Base-by-base conservation (phyloP, 2,888 invertebrate species). In the Allacma fusca region DNA sequence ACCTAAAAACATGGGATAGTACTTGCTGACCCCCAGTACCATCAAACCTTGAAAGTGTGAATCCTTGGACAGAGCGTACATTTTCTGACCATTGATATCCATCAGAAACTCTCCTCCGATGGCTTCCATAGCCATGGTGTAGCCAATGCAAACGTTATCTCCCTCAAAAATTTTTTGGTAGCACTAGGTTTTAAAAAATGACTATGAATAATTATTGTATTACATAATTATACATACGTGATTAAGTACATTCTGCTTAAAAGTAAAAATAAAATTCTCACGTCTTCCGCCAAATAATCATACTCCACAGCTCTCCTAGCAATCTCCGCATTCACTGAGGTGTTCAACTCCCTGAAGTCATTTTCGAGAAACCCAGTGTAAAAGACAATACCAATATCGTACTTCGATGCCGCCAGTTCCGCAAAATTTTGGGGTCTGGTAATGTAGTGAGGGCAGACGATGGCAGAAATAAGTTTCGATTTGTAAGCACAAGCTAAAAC, bases 401-500 rank as follows among this genome's bases (percentile, higher is more conserved):
- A 65, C 9, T 7, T 28, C 7, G 65, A 65, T 9, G 5, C 26
- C 7, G 65, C 65, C 12, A 65, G 65, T 28, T 65, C 28, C 4
- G 24, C 24, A 26, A 65, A 65, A 2, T 16, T 65, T 23, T 13
- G 4, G 4, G 65, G 65, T 23, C 26, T 13, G 24, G 16, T 7
- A 12, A 26, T 24, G 24, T 12, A 65, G 12, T 26, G 24, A 9
- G 65, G 65, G 65, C 24, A 28, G 26, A 65, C 65, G 21, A 65
- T 65, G 26, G 65, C 65, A 16, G 65, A 65, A 7, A 65, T 65
- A 13, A 65, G 28, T 19, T 65, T 65, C 5, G 65, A 65, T 65
- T 65, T 65, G 65, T 65, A 65, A 26, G 65, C 65, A 26, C 65
- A 65, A 65, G n/a, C 28, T 7, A 65, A 7, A 26, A 65, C 65